Evolutionary conservation across 2,113 vertebrate species (phyloP), one percentile per base, ranked within the genome.

Genomic region (Serilophus lunatus): DNA sequence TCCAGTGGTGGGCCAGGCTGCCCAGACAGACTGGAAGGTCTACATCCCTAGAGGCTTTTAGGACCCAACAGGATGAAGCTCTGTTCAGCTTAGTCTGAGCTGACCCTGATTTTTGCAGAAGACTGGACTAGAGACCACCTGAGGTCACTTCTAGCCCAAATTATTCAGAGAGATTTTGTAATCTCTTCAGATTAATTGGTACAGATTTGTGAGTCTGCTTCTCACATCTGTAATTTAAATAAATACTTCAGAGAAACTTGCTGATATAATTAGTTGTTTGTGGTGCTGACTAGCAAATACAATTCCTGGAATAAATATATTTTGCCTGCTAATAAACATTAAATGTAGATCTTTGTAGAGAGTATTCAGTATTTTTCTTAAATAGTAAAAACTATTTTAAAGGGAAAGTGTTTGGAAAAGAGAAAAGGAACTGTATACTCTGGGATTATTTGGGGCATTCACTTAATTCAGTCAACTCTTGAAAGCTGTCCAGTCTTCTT

Each of bases 401-500:
- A 36, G 57, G n/a, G 23, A 42, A 50, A 90, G 35, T 18, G 7
- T 36, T 93, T 81, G 57, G 24, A 40, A 84, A 76, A 88, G 60
- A 90, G 75, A 61, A 70, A 85, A 42, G 33, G 18, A 65, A 28
- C 26, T 49, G 18, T 53, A 50, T 54, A 54, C 36, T 42, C 5
- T 63, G 64, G 77, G 35, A 86, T 89, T 94, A 75, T 80, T 65
- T 83, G 54, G 71, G 75, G 45, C n/a, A 42, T 82, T 75, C 7
- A 33, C 56, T 92, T 91, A 86, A 66, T 95, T 93, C 74, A 80
- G 71, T 92, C 93, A 92, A 24, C 87, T 94, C 92, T 78, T 93
- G 82, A 95, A 97, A 96, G 69, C 54, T 71, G 24, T 76, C 65
- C 92, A 91, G 82, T 91, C 64, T 74, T 87, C 78, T 94, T 93